Evolutionary conservation across 2,797 vertebrate species (phyloP).

Genomic region (Coluber constrictor): DNA sequence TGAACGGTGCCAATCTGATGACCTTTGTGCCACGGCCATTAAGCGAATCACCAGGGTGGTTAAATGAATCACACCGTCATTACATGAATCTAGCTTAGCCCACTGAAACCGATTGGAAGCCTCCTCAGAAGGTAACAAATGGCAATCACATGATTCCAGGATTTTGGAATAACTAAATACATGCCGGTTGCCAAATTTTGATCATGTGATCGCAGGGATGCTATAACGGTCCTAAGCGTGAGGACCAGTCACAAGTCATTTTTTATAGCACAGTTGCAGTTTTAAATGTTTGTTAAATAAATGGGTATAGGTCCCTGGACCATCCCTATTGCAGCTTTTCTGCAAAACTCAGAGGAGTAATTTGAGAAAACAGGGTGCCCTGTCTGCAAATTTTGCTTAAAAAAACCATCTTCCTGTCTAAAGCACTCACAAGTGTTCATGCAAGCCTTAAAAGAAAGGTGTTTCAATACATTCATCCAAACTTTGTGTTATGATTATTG

Average conservation of each 20-base stretch:
- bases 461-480: not conserved
- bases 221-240: not conserved
- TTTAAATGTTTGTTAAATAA: not conserved
- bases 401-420: not conserved
- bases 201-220: not conserved
- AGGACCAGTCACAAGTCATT: not conserved
- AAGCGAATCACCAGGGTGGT: not conserved
- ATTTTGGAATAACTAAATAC: not conserved
- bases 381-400: not conserved
- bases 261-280: not conserved
- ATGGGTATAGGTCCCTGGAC: not conserved
- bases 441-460: not conserved
- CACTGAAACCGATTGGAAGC: not conserved
- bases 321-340: not conserved
- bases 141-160: not conserved
- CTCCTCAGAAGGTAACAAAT: not conserved
- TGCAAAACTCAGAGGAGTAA: not conserved
- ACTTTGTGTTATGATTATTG: not conserved
- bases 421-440: not conserved
- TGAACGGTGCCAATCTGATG: not conserved
- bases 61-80: not conserved
- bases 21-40: not conserved
- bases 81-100: not conserved
- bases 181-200: not conserved
- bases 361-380: not conserved